Evolutionary conservation across 2,888 invertebrate genomes (phyloP), one percentile per base, ranked within the genome.

Genomic region (Laspeyria flexula): DNA sequence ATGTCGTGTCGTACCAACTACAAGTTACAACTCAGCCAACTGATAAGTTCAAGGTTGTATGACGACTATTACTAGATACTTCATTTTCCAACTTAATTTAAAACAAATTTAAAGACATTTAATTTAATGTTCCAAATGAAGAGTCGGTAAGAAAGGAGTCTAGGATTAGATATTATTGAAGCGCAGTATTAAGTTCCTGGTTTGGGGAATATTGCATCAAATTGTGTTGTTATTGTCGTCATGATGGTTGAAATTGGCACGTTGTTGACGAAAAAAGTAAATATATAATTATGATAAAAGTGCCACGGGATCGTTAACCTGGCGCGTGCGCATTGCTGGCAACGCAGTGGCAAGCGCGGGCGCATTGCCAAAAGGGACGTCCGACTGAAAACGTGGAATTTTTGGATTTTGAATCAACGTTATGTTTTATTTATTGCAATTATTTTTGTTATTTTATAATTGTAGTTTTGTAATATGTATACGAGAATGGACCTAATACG

Each of bases 21-120:
- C 25, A 25, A 25, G 4, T 25, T 25, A 47, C 25, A 27, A 42
- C 30, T 39, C 13, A 15, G 18, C 15, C 21, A 44, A 49, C 42
- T 35, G 52, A 46, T 38, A 48, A 60, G 55, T 51, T 63, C 64
- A 63, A 63, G 46, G 55, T 47, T 39, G 10, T 33, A 16, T 7
- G 15, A 34, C 12, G 25, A 7, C 25, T 18, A 25, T 42, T 27
- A 34, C 25, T 39, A 38, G 34, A 38, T 18, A 18, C n/a, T 10
- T 27, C 34, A 27, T 31, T 39, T 12, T n/a, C 6, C 7, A 16
- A 39, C 23, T 34, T 33, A 23, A 27, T 37, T 27, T 29, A 9
- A 44, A 30, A 30, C 29, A 29, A 7, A 1, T 4, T 29, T n/a
- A n/a, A 10, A 29, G 1, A 29, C 1, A 29, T 29, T 29, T 29